Evolutionary conservation across 2,888 invertebrate genomes (phyloP), one percentile per base, ranked within the genome.

Genomic region (Lepidochrysops patricia): DNA sequence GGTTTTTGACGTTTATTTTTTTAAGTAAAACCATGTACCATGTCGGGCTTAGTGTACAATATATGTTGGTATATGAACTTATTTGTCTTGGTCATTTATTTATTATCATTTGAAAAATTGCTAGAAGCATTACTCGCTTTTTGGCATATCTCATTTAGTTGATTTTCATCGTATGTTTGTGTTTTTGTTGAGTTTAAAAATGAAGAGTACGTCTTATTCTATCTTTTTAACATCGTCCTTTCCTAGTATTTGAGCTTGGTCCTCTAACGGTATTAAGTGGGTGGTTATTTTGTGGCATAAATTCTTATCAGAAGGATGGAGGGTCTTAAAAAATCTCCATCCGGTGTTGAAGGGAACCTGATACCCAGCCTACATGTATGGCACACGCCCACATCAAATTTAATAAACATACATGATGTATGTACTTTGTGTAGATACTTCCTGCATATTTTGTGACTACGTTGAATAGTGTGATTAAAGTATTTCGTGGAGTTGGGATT

Each of bases 1-100:
- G 70, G 73, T 72, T 61, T 65, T 62, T 61, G 29, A 32, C 13
- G 13, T 54, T 54, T 54, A 26, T 50, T 26, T 43, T 43, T 23
- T 19, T 19, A 23, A 23, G 43, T 9, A 23, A 43, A 43, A 19
- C 43, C 43, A 43, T 43, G 43, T 43, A 43, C 43, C 19, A 19
- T 43, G 43, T 43, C 43, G 43, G 23, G 43, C 19, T 43, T 43
- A 23, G 43, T 43, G 43, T 43, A 43, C 1, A 43, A 12, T 43
- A 19, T 23, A 19, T 43, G 23, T 43, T 19, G 19, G 43, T 12
- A 12, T 9, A 43, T 23, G 19, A 23, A 43, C 43, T 4, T 9
- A 43, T 29, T 29, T 29, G 23, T 43, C 23, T 19, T 3, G 19
- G 19, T 43, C 9, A 43, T n/a, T n/a, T 43, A 43, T 43, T 15